Evolutionary conservation across 2,888 invertebrate species (phyloP).

Genomic region (Lepidocyrtoides sp.): DNA sequence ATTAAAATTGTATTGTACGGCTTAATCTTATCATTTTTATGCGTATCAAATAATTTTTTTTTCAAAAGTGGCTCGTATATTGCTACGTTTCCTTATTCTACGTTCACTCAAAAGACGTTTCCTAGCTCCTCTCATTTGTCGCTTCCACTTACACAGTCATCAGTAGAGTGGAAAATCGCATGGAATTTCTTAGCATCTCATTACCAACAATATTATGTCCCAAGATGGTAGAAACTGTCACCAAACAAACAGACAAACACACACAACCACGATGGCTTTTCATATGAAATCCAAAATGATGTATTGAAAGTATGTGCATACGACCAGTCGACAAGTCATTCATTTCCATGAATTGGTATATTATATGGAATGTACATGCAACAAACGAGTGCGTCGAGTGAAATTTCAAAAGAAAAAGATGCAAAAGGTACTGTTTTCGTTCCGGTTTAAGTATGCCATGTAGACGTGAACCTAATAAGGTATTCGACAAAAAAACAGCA

Average conservation of each 20-base stretch:
- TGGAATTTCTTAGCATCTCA: slow-evolving; percentile 75
- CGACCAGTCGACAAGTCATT: too few species aligned
- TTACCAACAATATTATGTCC: slow-evolving; percentile 52
- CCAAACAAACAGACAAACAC: not conserved
- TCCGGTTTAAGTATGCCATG: too few species aligned
- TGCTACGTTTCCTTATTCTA: not conserved
- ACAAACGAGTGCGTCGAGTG: not conserved
- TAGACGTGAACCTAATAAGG: too few species aligned
- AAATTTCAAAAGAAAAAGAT: not conserved
- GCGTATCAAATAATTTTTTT: too few species aligned
- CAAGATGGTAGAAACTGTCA: slow-evolving; percentile 9
- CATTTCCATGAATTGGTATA: too few species aligned
- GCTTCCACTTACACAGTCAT: not conserved
- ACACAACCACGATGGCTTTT: not conserved
- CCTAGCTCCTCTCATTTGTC: slow-evolving; percentile 24
- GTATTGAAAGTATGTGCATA: not conserved
- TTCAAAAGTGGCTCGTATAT: not conserved
- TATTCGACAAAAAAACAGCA: too few species aligned
- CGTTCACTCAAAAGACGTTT: not conserved
- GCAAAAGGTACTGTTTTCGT: too few species aligned
- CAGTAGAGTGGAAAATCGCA: slow-evolving; percentile 71
- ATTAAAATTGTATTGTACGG: too few species aligned
- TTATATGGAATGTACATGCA: not conserved
- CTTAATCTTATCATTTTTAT: too few species aligned
- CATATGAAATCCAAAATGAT: slow-evolving; percentile 5